Evolutionary conservation across 2,888 invertebrate species (phyloP), one percentile per base, ranked within the genome.

Genomic region (Platycheirus rosarum): DNA sequence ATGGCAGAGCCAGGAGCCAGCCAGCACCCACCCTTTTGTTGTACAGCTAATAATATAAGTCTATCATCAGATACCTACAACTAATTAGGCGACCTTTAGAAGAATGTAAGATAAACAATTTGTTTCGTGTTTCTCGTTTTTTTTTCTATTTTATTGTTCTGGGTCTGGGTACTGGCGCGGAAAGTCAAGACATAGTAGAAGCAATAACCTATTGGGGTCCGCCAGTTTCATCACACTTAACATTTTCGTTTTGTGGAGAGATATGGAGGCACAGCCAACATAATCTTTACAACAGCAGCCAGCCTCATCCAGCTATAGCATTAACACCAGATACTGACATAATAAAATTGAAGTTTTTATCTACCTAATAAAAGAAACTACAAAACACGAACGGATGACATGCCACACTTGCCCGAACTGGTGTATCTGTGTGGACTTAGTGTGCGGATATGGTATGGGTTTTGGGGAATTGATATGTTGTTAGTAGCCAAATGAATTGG

Each of bases 301-400:
- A 71, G 60, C 69, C n/a, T n/a, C n/a, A n/a, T 23, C 29, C 13
- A 75, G 60, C 70, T 53, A 53, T 40, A 62, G 66, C 70, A 82
- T 76, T 70, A 80, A 62, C 76, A 76, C 82, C 66, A 82, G 68
- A 77, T 70, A 65, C 71, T 53, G 29, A 60, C 60, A 66, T 60
- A 73, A 84, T 84, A 82, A 80, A 80, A 57, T 77, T 71, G 66
- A 80, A 32, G 49, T 70, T 85, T 84, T 84, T 71, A 84, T 73
- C 55, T 73, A 48, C 40, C 76, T 57, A 62, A 82, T 76, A 84
- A 85, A 86, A 84, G 77, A 84, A 85, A 80, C 84, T 63, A 82
- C 42, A 70, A 53, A 46, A 62, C 18, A 40, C 40, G 57, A 40
- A 40, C 40, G 68, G 70, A 63, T 75, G 66, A 62, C 73, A 75